Conservation (phyloP, 2,888 invertebrate genomes). For the Laspeyria flexula region DNA sequence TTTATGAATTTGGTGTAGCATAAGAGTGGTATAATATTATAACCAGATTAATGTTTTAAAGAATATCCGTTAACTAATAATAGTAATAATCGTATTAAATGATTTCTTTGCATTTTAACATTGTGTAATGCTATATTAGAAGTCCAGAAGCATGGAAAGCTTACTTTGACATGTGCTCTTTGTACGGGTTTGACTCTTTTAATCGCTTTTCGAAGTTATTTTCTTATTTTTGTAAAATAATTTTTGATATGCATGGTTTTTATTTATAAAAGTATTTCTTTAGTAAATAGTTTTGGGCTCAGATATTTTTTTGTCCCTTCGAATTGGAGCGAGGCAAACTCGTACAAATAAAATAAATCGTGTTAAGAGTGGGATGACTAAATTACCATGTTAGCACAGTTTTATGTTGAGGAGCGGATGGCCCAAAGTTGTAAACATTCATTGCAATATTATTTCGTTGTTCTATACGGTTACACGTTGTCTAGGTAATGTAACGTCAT, state of each 20-base stretch:
- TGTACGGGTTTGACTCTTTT: background rate
- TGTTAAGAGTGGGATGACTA: background rate
- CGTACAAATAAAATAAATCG: background rate
- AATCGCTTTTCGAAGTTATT: background rate
- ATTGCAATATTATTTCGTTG: too few relatives aligned
- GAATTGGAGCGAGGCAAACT: background rate
- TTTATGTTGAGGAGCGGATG: constrained; percentile 20
- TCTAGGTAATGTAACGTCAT: constrained; percentile 30
- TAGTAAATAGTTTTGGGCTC: background rate
- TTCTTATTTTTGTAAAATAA: background rate
- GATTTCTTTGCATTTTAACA: background rate
- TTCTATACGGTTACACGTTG: too few relatives aligned
- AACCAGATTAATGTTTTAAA: too few relatives aligned
- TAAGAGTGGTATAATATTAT: too few relatives aligned
- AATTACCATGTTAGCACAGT: background rate
- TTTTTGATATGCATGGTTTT: background rate
- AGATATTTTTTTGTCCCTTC: background rate
- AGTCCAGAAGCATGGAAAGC: background rate
- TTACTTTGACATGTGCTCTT: background rate
- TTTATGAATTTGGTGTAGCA: background rate
- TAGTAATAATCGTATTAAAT: background rate
- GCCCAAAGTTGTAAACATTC: too few relatives aligned
- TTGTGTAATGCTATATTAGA: background rate
- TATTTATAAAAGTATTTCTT: background rate
- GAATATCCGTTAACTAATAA: too few relatives aligned